phyloP scores from a whole-genome alignment of 2,888 invertebrate species.

The Rutpela maculata region DNA sequence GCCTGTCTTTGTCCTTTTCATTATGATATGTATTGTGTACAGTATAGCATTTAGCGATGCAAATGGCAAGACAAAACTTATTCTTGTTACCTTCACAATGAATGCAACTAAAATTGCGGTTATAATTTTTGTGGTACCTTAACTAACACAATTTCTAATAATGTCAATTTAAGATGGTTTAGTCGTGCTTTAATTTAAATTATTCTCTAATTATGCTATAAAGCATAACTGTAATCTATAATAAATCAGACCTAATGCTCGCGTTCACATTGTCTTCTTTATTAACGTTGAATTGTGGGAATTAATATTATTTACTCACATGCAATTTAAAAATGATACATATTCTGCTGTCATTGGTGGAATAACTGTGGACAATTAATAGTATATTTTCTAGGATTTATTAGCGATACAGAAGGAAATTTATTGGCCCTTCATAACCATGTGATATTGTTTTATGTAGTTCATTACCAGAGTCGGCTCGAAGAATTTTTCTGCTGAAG shows the following conservation, averaged over 20 bases:
- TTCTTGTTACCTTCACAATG: too few species aligned
- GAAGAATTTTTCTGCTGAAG: neutral
- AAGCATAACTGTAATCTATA: constrained; percentile 32
- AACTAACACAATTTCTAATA: too few species aligned
- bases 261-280: constrained; percentile 28
- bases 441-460: neutral
- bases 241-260: constrained; percentile 34
- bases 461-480: neutral
- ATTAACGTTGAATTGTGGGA: constrained; percentile 36
- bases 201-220: constrained; percentile 36
- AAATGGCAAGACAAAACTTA: too few species aligned
- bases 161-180: constrained; percentile 20
- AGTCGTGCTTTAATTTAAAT: constrained; percentile 27
- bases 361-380: constrained; percentile 16
- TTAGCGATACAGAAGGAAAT: neutral
- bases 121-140: too few species aligned
- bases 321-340: constrained; percentile 32
- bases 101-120: too few species aligned
- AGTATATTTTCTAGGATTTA: constrained; percentile 19
- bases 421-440: neutral
- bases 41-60: too few species aligned
- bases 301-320: constrained; percentile 33
- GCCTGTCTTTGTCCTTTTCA: too few species aligned
- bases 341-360: constrained; percentile 21
- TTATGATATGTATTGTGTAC: too few species aligned